phyloP scores from a whole-genome alignment of 2,888 invertebrate species.

The Coelogynopora nodosa region DNA sequence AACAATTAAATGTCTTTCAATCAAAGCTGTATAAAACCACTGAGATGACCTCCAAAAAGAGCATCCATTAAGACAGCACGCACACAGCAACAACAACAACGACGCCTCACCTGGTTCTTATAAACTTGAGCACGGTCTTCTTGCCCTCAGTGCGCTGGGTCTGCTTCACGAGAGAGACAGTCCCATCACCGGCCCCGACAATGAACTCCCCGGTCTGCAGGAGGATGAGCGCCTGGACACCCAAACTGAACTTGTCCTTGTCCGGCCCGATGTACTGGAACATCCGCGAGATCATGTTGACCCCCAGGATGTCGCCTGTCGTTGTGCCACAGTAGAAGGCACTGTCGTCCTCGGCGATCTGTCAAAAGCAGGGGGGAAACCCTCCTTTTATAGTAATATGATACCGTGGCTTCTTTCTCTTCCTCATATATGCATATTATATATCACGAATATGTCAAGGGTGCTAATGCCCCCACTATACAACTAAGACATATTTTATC shows the following conservation, averaged over 20 bases:
- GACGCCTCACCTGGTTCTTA: conserved; percentile 43
- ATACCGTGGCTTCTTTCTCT: too few species aligned
- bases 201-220: conserved; percentile 62
- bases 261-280: conserved; percentile 54
- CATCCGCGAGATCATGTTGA: conserved; percentile 55
- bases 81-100: neutral
- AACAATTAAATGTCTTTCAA: too few species aligned
- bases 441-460: too few species aligned
- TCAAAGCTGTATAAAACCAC: too few species aligned
- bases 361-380: too few species aligned
- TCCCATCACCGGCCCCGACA: conserved; percentile 81
- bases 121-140: conserved; percentile 41
- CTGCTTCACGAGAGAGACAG: conserved; percentile 61
- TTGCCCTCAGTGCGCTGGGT: conserved; percentile 44
- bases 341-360: conserved; percentile 70
- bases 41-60: too few species aligned
- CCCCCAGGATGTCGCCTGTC: conserved; percentile 71
- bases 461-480: too few species aligned
- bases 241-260: conserved; percentile 57
- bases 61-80: neutral
- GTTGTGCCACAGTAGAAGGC: conserved; percentile 78
- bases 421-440: too few species aligned
- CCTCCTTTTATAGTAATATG: too few species aligned
- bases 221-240: conserved; percentile 59
- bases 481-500: too few species aligned